These are phyloP conservation scores for Pocillopora verrucosa DNA, from an alignment of 64 coral and sea anemone genomes.

Conservation along the genomic window DNA sequence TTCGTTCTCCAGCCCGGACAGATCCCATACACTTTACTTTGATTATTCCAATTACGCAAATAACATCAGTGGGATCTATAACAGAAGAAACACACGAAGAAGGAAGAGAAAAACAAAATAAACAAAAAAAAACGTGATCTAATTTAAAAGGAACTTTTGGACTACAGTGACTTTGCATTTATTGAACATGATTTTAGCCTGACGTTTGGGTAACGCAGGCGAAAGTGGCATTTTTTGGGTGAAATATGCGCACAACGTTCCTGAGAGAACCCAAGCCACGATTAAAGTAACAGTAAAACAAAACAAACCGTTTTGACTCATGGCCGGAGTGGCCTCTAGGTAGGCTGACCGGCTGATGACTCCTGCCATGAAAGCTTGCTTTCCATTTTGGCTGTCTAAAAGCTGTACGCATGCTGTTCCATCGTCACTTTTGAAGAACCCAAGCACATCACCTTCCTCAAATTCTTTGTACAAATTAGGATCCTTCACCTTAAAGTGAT, in stretches of 20 bases:
- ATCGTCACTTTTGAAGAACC: slow-evolving; percentile 75
- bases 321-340: slow-evolving; percentile 65
- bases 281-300: background rate
- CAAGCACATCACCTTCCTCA: slow-evolving; percentile 90
- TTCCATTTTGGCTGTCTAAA: slow-evolving; percentile 60
- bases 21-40: slow-evolving; percentile 66
- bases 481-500: slow-evolving; percentile 76
- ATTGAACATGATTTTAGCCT: no score
- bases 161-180: no score
- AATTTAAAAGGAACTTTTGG: no score
- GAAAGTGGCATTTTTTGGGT: no score
- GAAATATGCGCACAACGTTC: no score
- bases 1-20: slow-evolving; percentile 79
- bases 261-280: no score
- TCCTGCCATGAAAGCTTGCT: slow-evolving; percentile 76
- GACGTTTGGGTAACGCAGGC: no score
- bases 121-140: no score
- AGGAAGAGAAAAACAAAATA: background rate
- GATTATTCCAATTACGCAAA: slow-evolving; percentile 83
- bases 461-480: slow-evolving; percentile 41
- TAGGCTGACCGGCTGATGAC: slow-evolving; percentile 84
- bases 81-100: no score
- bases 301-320: slow-evolving; percentile 22
- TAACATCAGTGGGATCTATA: slow-evolving; percentile 71
- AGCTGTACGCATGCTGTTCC: slow-evolving; percentile 63